These are phyloP conservation scores for Hucho hucho DNA, from an alignment of 2,113 vertebrate species.

Conservation along the genomic window DNA sequence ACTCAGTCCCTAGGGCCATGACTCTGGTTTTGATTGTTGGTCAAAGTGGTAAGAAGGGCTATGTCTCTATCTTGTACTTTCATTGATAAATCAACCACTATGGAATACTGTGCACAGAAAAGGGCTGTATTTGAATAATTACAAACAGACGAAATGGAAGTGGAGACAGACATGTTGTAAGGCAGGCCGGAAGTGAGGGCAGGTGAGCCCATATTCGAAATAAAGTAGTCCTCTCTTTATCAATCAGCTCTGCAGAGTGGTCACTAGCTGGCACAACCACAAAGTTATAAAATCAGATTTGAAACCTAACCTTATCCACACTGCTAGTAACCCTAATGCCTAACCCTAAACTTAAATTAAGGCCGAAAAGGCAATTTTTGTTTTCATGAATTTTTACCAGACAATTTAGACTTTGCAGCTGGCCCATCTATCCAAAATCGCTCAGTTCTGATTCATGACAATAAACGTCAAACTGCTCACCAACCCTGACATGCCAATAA, in stretches of 20 bases:
- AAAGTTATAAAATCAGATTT: no score
- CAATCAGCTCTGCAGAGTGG: conserved; percentile 13
- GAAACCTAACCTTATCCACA: no score
- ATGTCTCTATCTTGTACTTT: background rate
- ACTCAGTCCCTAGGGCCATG: conserved; percentile 52
- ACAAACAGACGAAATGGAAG: background rate
- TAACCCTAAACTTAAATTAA: no score
- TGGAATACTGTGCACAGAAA: background rate
- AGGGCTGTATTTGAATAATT: background rate
- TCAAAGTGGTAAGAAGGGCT: background rate
- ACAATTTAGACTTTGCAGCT: no score
- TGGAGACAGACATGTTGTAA: conserved; percentile 1
- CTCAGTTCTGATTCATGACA: no score
- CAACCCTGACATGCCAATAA: conserved; percentile 57
- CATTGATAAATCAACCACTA: background rate
- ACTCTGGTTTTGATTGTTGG: conserved; percentile 42
- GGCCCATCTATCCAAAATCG: no score
- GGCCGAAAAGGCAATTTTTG: no score
- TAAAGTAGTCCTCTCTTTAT: conserved; percentile 47
- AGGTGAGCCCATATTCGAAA: conserved; percentile 26
- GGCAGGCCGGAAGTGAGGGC: background rate
- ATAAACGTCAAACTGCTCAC: no score
- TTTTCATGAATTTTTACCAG: no score
- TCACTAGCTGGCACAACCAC: no score
- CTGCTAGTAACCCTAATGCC: no score